Evolutionary conservation across 2,888 invertebrate species (phyloP), one percentile per base, ranked within the genome.

Genomic region (Amaurobius ferox): DNA sequence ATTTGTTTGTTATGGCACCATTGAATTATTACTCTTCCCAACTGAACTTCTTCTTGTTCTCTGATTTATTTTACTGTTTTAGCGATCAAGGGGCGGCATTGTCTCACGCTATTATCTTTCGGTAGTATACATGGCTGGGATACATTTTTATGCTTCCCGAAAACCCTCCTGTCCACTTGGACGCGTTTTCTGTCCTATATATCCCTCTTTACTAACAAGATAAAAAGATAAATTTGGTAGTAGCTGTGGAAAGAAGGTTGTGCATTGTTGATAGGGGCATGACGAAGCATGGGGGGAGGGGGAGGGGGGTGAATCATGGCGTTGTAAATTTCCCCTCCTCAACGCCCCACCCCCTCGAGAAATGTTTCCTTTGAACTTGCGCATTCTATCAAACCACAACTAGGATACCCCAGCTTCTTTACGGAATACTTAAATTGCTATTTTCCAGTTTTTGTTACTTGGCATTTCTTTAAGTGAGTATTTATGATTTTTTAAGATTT

Each of bases 241-340:
- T 30, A 79, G 44, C 44, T 32, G 26, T 9, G 16, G 16, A 71
- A 35, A 30, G 3, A n/a, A 55, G 30, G 26, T 32, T n/a, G 30
- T 32, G 44, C 71, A 71, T 72, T 79, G 72, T 72, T 72, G 62
- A 66, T 66, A 66, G 66, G 29, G 39, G 26, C 19, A 35, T 72
- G 48, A 26, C 67, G 66, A 66, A 29, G 39, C 29, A 26, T 35
- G 16, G 66, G 48, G 66, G 76, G 72, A 55, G 79, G 72, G 72
- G 72, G 66, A 79, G 66, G 72, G 29, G 66, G 76, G 72, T 66
- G 79, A 79, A 79, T 79, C 72, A 79, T 73, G 72, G 29, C 64
- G 72, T 64, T 79, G 79, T 79, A 79, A 79, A 79, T 79, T 72
- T 64, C 30, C 30, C 48, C 66, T 61, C 30, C 26, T 35, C 7